These are phyloP conservation scores for Schlechtendalia chinensis DNA, from an alignment of 1,140 invertebrate species.

Conservation along the genomic window DNA sequence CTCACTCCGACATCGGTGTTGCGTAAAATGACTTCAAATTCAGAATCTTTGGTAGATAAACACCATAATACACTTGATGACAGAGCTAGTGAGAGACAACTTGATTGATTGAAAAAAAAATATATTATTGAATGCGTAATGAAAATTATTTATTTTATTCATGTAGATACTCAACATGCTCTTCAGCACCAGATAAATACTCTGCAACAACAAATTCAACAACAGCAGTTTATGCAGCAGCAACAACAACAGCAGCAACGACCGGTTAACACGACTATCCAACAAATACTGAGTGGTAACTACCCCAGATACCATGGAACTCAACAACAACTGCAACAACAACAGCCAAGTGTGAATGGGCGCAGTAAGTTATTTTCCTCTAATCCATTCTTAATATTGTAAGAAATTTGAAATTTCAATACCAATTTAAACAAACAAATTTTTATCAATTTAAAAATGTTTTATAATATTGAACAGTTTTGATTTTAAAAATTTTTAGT, in stretches of 20 bases:
- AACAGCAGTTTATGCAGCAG: conserved; percentile 49
- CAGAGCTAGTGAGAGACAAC: background rate
- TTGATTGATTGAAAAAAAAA: conserved; percentile 1
- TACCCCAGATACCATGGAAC: conserved; percentile 26
- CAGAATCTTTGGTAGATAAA: conserved; percentile 55
- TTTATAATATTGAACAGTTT: no score
- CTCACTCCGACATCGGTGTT: conserved; percentile 48
- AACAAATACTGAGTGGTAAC: conserved; percentile 48
- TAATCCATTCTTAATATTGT: no score
- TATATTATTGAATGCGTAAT: no score
- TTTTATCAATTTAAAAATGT: no score
- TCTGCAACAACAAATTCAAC: conserved; percentile 52
- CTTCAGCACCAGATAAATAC: conserved; percentile 39
- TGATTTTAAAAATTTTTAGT: background rate
- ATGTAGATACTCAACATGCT: conserved; percentile 26
- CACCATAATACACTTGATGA: conserved; percentile 32
- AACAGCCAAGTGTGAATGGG: conserved; percentile 10
- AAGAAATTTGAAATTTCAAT: no score
- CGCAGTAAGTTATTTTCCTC: conserved; percentile 23
- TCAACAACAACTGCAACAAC: conserved; percentile 1
- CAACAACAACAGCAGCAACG: conserved; percentile 53
- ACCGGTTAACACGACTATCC: conserved; percentile 55
- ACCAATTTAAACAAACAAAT: no score
- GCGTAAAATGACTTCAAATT: conserved; percentile 53
- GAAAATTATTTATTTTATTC: background rate